Percentiles rank a stretch among this genome's conserved stretches.
Evolutionary conservation across 30 jellyfish, hydroid and myxozoan genomes (phyloP).

Genomic region (Chrysaora quinquecirrha): DNA sequence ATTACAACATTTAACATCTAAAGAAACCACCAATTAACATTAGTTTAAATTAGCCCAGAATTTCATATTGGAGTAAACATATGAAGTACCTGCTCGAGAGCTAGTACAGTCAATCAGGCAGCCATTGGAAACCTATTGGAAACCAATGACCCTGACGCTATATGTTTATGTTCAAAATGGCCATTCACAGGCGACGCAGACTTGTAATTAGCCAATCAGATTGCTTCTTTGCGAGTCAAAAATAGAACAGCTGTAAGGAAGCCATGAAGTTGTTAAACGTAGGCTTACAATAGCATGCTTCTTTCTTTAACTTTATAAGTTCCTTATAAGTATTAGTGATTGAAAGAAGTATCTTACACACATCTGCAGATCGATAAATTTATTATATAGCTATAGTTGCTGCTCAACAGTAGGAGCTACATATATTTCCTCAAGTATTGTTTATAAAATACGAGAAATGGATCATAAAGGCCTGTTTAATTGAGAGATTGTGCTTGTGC

Average conservation of each 20-base stretch:
- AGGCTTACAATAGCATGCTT: not conserved
- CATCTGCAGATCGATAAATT: no score
- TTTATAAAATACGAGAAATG: no score
- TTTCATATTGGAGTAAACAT: not conserved
- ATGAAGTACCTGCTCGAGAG: conserved; percentile 46
- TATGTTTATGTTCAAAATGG: conserved; percentile 25
- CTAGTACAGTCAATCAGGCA: conserved; percentile 24
- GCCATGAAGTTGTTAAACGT: not conserved
- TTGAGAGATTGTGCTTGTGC: no score
- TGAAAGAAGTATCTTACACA: no score
- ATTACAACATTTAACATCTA: no score
- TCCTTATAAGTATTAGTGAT: no score
- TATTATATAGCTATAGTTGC: no score
- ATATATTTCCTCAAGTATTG: no score
- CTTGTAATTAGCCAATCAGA: conserved; percentile 50
- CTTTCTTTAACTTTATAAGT: not conserved
- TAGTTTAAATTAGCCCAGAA: not conserved
- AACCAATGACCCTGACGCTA: conserved; percentile 70
- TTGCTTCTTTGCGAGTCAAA: conserved; percentile 42
- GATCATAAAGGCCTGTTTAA: no score
- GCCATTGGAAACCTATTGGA: conserved; percentile 53
- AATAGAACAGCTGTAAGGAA: conserved; percentile 61
- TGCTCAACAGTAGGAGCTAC: no score
- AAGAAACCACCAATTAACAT: no score
- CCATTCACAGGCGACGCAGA: conserved; percentile 54